Evolutionary conservation across 92 coral and sea anemone species (phyloP), one percentile per base, ranked within the genome.

Genomic region (Phenganax marumi): DNA sequence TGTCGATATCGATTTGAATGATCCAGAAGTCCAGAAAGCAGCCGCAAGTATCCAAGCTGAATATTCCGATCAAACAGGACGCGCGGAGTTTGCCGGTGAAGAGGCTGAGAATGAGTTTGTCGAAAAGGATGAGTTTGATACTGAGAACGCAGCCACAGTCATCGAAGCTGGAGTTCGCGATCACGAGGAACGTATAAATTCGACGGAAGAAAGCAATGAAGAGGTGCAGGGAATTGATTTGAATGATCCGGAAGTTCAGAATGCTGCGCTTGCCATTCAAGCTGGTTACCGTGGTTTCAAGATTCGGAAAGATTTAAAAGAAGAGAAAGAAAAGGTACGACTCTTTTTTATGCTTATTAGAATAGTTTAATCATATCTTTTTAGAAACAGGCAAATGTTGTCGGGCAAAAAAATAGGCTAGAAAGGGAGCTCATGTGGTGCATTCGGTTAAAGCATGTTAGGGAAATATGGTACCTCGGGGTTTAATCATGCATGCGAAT

Each of bases 121-220:
- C 43, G 43, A 33, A 33, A 33, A 33, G 43, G 49, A 53, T 33
- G 21, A 6, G 12, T 52, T 43, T 58, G 83, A 88, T 73, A 84
- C 84, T 26, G 91, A 85, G 76, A 84, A 87, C 55, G 92, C 92
- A 57, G 83, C 93, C 6, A 84, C 58, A 9, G 81, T 84, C 70
- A 91, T 88, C 76, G 91, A 91, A 76, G 89, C 94, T 25, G 78
- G 91, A 75, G 86, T 86, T 83, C 86, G 94, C 25, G 94, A 91
- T 12, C 88, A 83, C 77, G 86, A 91, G 76, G 86, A 79, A 46
- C 84, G 94, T 22, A 78, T 79, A 75, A 79, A 85, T 46, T 61
- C 85, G 46, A 88, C 70, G 17, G 88, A 88, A 21, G 50, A 54
- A 12, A 50, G 82, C 10, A 43, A 51, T 39, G 83, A 63, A 17